Percentiles rank a stretch among this genome's conserved stretches.
phyloP scores from a whole-genome alignment of 2,113 vertebrate genomes.

The Archocentrus centrarchus region DNA sequence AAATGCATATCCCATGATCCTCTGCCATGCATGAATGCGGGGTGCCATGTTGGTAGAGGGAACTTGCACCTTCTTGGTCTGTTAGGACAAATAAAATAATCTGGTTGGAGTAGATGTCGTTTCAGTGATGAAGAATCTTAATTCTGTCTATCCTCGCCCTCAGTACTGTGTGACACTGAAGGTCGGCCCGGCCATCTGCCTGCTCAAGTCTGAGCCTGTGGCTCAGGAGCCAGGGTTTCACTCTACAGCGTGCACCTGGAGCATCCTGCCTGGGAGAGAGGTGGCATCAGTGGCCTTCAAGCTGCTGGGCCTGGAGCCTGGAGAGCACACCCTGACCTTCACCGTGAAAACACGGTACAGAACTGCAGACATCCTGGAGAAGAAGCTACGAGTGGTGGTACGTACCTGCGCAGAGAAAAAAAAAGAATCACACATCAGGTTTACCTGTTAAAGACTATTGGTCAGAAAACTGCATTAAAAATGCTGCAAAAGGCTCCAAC shows the following conservation, averaged over 20 bases:
- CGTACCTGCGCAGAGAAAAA: neutral
- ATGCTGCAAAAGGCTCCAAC: too few relatives aligned
- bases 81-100: neutral
- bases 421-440: neutral
- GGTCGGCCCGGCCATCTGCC: slow-evolving; percentile 82
- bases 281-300: slow-evolving; percentile 79
- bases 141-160: neutral
- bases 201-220: slow-evolving; percentile 71
- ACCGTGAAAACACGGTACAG: slow-evolving; percentile 68
- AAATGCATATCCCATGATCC: slow-evolving; percentile 12
- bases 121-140: neutral
- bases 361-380: slow-evolving; percentile 77
- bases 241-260: slow-evolving; percentile 55
- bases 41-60: neutral
- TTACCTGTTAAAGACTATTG: neutral
- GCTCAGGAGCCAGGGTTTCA: fast-evolving
- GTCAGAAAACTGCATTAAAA: too few relatives aligned
- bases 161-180: slow-evolving; percentile 87
- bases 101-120: too few relatives aligned
- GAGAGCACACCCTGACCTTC: slow-evolving; percentile 87
- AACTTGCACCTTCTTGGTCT: neutral
- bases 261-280: slow-evolving; percentile 50
- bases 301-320: slow-evolving; percentile 86
- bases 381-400: slow-evolving; percentile 90
- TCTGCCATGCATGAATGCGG: neutral